A percentile compares a stretch with the other conserved stretches of the same genome.
Conservation (phyloP, 1,140 invertebrate genomes). For the Ceratina japonica region DNA sequence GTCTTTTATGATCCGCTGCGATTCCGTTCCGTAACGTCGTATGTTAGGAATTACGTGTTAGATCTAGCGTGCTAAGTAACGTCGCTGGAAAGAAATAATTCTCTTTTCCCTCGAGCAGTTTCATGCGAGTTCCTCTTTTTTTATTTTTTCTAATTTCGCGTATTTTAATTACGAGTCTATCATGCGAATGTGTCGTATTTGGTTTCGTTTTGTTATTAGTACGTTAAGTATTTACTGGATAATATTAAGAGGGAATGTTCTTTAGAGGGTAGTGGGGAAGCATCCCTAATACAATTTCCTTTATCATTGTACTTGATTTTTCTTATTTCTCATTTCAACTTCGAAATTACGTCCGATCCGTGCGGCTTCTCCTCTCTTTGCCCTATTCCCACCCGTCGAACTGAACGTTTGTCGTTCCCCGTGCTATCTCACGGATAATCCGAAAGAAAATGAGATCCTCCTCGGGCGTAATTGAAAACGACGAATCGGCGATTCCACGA, state of each 20-base stretch:
- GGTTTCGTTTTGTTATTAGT: too few species aligned
- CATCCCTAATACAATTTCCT: too few species aligned
- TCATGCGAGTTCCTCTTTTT: background rate
- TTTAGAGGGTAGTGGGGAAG: too few species aligned
- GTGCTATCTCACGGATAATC: slow-evolving; percentile 14
- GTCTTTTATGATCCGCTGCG: background rate
- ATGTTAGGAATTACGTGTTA: background rate
- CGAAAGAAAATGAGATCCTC: background rate
- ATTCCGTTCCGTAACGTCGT: background rate
- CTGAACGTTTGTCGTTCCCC: background rate
- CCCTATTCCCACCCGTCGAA: too few species aligned
- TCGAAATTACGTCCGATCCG: too few species aligned
- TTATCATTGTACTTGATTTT: too few species aligned
- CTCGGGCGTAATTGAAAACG: slow-evolving; percentile 4
- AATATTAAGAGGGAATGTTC: too few species aligned
- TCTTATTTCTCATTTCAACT: too few species aligned
- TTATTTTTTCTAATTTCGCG: background rate
- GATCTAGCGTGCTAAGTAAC: background rate
- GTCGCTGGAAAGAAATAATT: background rate
- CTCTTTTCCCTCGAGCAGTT: background rate
- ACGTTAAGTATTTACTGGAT: too few species aligned
- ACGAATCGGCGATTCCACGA: background rate
- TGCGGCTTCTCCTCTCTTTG: too few species aligned
- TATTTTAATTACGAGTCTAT: too few species aligned
- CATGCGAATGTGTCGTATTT: too few species aligned